These are phyloP conservation scores for Pollimyrus isidori DNA, from an alignment of 2,113 vertebrate genomes.

Conservation along the genomic window DNA sequence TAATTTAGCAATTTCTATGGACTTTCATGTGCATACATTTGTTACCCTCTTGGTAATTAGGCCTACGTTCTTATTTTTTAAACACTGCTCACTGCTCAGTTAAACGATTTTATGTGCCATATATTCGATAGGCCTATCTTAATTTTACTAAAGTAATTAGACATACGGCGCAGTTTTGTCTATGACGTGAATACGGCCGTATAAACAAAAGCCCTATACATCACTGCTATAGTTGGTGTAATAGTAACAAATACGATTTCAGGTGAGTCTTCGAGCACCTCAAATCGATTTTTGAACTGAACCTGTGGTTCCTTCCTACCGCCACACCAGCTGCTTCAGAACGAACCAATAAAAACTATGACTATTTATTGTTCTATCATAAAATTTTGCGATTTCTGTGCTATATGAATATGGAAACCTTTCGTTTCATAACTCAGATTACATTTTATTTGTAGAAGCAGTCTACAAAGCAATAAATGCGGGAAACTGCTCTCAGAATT, in stretches of 20 bases:
- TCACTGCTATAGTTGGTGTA: neutral
- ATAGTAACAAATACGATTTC: neutral
- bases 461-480: neutral
- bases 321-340: neutral
- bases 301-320: neutral
- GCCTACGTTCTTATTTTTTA: neutral
- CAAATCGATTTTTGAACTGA: neutral
- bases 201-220: neutral
- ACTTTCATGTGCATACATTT: neutral
- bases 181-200: neutral
- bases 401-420: neutral
- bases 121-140: neutral
- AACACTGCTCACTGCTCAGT: neutral
- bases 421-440: neutral
- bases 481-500: neutral
- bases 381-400: neutral
- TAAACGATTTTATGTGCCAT: neutral
- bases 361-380: neutral
- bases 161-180: neutral
- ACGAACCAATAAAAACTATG: neutral
- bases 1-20: neutral
- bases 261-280: neutral
- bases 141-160: neutral
- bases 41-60: neutral
- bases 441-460: neutral